These are phyloP conservation scores for Luscinia megarhynchos DNA, from an alignment of 2,797 vertebrate genomes.

Conservation along the genomic window DNA sequence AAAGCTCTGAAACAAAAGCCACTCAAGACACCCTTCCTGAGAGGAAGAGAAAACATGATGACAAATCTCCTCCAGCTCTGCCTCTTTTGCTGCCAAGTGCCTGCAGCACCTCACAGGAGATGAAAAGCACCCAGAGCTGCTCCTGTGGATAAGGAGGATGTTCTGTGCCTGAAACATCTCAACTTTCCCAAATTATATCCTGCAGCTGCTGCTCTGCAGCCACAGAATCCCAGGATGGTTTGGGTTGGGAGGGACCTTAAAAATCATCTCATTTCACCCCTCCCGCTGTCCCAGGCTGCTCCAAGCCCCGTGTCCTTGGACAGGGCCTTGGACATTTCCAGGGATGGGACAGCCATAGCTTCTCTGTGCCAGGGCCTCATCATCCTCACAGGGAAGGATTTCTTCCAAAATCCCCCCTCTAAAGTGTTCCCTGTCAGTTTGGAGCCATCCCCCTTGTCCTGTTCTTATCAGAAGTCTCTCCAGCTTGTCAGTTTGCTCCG, in stretches of 20 bases:
- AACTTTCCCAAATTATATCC: background rate
- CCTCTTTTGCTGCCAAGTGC: background rate
- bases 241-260: background rate
- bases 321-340: rapidly evolving
- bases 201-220: background rate
- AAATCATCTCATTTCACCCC: rapidly evolving
- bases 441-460: background rate
- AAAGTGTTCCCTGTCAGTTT: background rate
- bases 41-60: background rate
- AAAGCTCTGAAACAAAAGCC: background rate
- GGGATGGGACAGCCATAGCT: background rate
- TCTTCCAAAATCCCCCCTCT: background rate
- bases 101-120: background rate
- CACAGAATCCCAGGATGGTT: background rate
- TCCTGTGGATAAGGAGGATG: background rate
- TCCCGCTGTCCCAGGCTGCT: rapidly evolving
- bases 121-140: background rate
- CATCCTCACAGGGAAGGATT: background rate
- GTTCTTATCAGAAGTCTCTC: background rate
- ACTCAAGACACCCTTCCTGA: background rate
- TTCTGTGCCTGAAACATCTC: background rate
- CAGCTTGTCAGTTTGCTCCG: background rate
- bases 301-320: too few relatives aligned
- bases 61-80: background rate
- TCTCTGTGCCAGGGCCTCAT: background rate